Evolutionary conservation across 2,888 invertebrate genomes (phyloP), one percentile per base, ranked within the genome.

Genomic region (Nasonia oneida): DNA sequence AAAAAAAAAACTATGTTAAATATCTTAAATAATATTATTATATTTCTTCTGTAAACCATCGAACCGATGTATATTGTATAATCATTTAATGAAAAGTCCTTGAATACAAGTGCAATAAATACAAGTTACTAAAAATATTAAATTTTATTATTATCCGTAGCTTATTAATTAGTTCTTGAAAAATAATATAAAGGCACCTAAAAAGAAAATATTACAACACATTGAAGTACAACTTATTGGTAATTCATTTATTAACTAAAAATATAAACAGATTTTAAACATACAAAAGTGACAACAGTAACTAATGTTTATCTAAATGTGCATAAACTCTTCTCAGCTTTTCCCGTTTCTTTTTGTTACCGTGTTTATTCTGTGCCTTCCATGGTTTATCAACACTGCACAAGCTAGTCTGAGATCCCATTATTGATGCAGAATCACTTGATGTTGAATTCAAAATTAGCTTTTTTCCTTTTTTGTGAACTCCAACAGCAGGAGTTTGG

Each of bases 291-390:
- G 57, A n/a, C 33, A 78, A 70, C 78, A 78, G 6, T 37, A 70
- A 39, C 94, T 91, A 97, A 93, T 97, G 97, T 93, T 97, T 95
- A 93, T 99, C 98, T 81, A 98, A 95, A 94, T 98, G 96, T 67
- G 96, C 95, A 93, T 97, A 98, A 57, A 97, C 95, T 91, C 97
- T 95, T 90, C 99, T 95, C n/a, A 98, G 94, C 93, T 99, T 99
- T 93, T 99, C 98, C 86, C 96, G 96, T 92, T 98, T 98, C 89
- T 98, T 97, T 91, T 97, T 96, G 92, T 99, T 98, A 53, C 96
- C 96, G 92, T 98, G 97, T 93, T 96, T 97, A 93, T 97, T 97
- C 92, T 96, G 95, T 87, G 95, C 95, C 92, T 98, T 98, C 96
- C 96, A 97, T 1, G 96, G 96, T 91, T 97, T 96, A 39, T 94